Base-by-base conservation (phyloP, 1,140 invertebrate species). In the Eubasilissa regina region DNA sequence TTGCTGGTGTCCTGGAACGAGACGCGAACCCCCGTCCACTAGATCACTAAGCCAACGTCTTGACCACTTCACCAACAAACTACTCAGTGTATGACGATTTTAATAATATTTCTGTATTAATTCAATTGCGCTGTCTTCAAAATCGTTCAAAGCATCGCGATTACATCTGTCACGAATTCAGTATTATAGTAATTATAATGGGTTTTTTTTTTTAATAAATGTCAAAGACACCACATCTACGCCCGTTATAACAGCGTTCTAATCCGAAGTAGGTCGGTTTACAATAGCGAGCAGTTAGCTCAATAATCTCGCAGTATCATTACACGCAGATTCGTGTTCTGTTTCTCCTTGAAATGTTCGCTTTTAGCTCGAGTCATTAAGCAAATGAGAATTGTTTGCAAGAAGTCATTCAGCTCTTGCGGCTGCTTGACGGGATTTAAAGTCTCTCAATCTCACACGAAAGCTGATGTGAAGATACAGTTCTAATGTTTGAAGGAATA, bases 311-410 rank as follows among this genome's bases (percentile, higher is more conserved):
- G 12, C 35, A 45, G 66, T 70, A 70, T 51, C 66, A 70, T 70
- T 19, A 70, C 21, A 15, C 66, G 66, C 45, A 19, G 48, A 47
- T 70, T 70, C 66, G 45, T 70, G 45, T n/a, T 70, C 66, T 70
- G 45, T 70, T 70, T 48, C 66, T 70, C 66, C 66, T 70, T 70
- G 66, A 64, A 43, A 70, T 70, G 66, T 70, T 68, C n/a, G n/a
- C 17, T 51, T 21, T n/a, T n/a, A n/a, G n/a, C n/a, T n/a, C n/a
- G n/a, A n/a, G n/a, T 15, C 15, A 35, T 64, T 19, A 55, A 55
- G 9, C 19, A 17, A 55, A 64, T 64, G 35, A 64, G 21, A 43
- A 45, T 64, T 43, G 60, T 64, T 64, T 64, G 21, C 0, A 64
- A 43, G n/a, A 35, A 64, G 60, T n/a, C 35, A 15, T 55, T 12